Base-by-base conservation (phyloP, 2,888 invertebrate genomes). In the Eudemis profundana region DNA sequence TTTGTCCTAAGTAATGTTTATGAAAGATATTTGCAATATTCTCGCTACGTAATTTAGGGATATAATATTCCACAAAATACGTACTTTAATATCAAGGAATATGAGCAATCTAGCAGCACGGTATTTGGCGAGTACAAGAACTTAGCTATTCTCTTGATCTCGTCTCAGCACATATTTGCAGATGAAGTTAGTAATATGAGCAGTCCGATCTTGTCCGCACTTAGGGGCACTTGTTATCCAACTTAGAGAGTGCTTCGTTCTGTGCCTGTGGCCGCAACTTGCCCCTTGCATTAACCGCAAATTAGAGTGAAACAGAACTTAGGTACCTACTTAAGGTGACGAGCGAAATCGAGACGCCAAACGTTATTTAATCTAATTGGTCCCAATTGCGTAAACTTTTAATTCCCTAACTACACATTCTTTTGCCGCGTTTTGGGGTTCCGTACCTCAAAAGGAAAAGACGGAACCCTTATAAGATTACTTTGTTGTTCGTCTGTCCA, bases 151-250 rank as follows among this genome's bases (percentile, higher is more conserved):
- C 59, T 65, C 60, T 59, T 65, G 59, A 65, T 51, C 64, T 65
- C 59, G 15, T 65, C 53, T 65, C 46, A 12, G 51, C 50, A 53
- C 59, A 65, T 65, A 65, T 65, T 65, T 59, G 64, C 59, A 29
- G 59, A 51, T 53, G 40, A 60, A 65, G 59, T 65, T 65, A 59
- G 65, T 60, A 53, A 65, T 60, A 60, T 65, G 65, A 65, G 65
- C 51, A 51, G 59, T 60, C 59, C 60, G 59, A 47, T 60, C 51
- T 60, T 57, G 44, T 27, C 59, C 19, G 59, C 65, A 65, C 65
- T 65, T 60, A 60, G 38, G 49, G 65, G 51, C 53, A 60, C 59
- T 65, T 65, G 60, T 60, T 59, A 51, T 51, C 46, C 47, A 59
- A 65, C 33, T 29, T 47, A 17, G 60, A 47, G 64, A 65, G 65